Percentiles rank a stretch among this genome's conserved stretches.
These are phyloP conservation scores for Lophura nycthemera DNA, from an alignment of 2,113 vertebrate genomes.

Conservation along the genomic window DNA sequence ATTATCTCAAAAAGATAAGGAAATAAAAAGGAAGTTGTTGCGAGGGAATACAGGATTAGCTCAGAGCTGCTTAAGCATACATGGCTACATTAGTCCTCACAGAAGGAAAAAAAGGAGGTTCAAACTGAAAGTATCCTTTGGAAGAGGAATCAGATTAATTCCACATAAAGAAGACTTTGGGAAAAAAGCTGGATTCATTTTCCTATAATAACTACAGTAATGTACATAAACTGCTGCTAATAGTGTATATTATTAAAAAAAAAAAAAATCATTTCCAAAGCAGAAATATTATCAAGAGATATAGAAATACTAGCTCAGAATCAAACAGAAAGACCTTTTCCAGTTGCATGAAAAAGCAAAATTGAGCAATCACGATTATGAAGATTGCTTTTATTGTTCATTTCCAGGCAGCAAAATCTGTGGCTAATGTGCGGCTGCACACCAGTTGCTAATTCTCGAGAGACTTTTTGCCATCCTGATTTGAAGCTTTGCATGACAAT, in stretches of 20 bases:
- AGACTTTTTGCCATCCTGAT: not conserved
- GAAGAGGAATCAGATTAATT: not conserved
- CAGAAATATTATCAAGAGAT: not conserved
- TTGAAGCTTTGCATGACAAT: not conserved
- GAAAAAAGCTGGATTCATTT: not conserved
- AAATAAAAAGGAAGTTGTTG: conserved; percentile 4
- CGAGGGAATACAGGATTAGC: not conserved
- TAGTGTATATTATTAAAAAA: not conserved
- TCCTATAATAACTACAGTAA: not conserved
- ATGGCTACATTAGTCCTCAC: not conserved
- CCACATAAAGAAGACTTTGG: not conserved
- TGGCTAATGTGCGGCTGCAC: not conserved
- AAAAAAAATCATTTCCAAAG: not conserved
- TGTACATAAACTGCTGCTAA: not conserved
- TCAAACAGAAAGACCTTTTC: not conserved
- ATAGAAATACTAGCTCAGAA: not conserved
- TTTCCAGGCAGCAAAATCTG: not conserved
- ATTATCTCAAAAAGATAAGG: not conserved
- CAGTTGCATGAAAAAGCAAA: not conserved
- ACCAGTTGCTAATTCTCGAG: not conserved
- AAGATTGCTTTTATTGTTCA: not conserved
- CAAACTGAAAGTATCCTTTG: not conserved
- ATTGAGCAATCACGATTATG: not conserved
- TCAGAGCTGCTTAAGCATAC: not conserved
- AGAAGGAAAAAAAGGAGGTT: not conserved